phyloP scores from a whole-genome alignment of 2,113 vertebrate species.

The Laterallus jamaicensis region DNA sequence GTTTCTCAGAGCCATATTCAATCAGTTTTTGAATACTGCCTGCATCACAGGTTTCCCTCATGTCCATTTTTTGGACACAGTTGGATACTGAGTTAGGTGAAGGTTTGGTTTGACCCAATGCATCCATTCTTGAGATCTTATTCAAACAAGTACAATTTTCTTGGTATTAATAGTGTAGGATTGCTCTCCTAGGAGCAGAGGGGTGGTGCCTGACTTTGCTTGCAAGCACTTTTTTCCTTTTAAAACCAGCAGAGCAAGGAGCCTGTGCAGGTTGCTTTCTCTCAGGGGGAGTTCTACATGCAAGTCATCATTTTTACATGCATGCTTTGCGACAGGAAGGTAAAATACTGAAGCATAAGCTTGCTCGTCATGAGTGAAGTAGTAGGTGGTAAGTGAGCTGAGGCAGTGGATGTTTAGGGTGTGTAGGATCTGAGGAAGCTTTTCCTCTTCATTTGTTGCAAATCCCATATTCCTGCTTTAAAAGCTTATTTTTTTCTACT shows the following conservation, averaged over 20 bases:
- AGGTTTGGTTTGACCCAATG: neutral
- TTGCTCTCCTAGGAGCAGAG: neutral
- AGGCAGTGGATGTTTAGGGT: neutral
- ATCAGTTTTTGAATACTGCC: neutral
- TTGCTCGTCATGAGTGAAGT: neutral
- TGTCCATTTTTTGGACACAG: neutral
- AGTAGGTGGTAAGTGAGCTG: neutral
- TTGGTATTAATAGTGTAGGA: neutral
- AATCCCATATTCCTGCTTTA: neutral
- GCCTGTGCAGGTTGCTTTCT: neutral
- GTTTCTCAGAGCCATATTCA: neutral
- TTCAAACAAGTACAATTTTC: neutral
- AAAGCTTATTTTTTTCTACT: neutral
- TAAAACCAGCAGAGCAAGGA: neutral
- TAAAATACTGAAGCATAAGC: neutral
- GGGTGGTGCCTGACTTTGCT: neutral
- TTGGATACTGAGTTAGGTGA: neutral
- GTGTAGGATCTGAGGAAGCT: neutral
- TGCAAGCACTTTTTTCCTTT: rapidly evolving
- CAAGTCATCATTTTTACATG: neutral
- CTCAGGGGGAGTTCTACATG: neutral
- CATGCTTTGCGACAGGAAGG: neutral
- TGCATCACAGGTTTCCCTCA: neutral
- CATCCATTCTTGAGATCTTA: neutral
- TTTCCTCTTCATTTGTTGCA: neutral